These are phyloP conservation scores for Austrofundulus limnaeus DNA, from an alignment of 2,113 vertebrate genomes.

Conservation along the genomic window DNA sequence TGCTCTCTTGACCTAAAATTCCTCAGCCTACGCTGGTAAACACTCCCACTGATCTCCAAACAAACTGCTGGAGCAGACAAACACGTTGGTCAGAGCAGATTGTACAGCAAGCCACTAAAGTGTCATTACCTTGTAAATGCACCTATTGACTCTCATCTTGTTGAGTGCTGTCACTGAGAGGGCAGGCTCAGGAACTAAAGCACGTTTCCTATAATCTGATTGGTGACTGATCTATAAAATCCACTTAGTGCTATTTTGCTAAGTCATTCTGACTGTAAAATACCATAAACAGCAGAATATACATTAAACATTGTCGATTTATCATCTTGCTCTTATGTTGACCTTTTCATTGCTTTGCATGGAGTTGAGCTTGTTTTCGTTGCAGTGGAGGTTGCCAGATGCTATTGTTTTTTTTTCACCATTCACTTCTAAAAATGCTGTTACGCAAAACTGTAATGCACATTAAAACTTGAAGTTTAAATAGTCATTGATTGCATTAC, in stretches of 20 bases:
- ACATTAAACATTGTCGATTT: background rate
- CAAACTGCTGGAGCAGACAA: conserved; percentile 59
- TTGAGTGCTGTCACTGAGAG: conserved; percentile 9
- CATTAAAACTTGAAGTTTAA: conserved; percentile 1
- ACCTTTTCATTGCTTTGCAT: background rate
- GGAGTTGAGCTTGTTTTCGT: background rate
- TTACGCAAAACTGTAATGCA: conserved; percentile 2
- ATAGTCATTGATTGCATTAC: background rate
- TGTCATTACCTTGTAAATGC: conserved; percentile 60
- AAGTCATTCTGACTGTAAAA: too few species aligned
- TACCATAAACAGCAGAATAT: background rate
- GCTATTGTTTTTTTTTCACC: background rate
- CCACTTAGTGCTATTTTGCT: too few species aligned
- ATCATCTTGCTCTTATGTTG: background rate
- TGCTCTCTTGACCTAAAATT: conserved; percentile 71
- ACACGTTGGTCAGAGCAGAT: conserved; percentile 50
- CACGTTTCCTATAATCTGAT: background rate
- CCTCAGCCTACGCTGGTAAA: conserved; percentile 66
- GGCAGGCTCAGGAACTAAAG: background rate
- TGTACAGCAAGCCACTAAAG: conserved; percentile 38
- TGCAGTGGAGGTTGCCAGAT: background rate
- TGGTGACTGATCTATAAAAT: background rate
- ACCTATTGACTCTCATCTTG: conserved; percentile 57
- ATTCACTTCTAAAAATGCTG: background rate
- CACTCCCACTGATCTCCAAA: conserved; percentile 68